Evolutionary conservation across 2,797 vertebrate genomes (phyloP), one percentile per base, ranked within the genome.

Genomic region (Eremophila alpestris): DNA sequence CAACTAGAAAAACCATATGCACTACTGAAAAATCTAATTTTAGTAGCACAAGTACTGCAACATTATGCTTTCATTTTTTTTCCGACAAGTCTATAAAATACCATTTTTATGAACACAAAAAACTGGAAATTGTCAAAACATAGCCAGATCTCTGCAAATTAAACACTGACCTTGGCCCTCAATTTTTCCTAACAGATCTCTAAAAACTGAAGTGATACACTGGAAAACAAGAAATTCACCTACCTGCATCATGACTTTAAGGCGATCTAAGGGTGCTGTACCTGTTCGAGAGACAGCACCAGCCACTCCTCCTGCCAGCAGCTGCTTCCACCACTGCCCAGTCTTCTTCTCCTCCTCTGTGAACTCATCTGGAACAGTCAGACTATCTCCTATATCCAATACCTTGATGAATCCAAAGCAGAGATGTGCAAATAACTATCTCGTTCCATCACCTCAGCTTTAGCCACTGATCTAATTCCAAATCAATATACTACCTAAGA

Each of bases 171-270:
- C 26, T 49, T 68, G 38, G 30, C 34, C 36, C 36, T 11, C 63
- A 68, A 11, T 51, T 78, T 81, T 60, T 74, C 36, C 2, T 16
- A 84, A 59, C 6, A 63, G 21, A 19, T 60, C 26, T 38, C 38
- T 74, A 34, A 59, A 63, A 81, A 54, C 32, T 29, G 14, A 74
- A 89, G 49, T 22, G 40, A 86, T 36, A 19, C 9, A 22, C 22
- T 29, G 17, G 34, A 74, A 83, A 75, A 36, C 16, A 52, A 56
- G 2, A 27, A 13, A 22, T 54, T 64, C 41, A 94, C 90, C 70
- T 81, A 99, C 99, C 99, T 99, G 99, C 99, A 99, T 99, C 98
- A 99, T 99, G 94, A 99, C 98, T 97, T 99, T 99, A 83, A 99
- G 98, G 51, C 99, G 98, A 96, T 99, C 99, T 94, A 99, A 97